These are phyloP conservation scores for Drosophila parthenogenetica DNA, from an alignment of 2,888 invertebrate species.

Conservation along the genomic window DNA sequence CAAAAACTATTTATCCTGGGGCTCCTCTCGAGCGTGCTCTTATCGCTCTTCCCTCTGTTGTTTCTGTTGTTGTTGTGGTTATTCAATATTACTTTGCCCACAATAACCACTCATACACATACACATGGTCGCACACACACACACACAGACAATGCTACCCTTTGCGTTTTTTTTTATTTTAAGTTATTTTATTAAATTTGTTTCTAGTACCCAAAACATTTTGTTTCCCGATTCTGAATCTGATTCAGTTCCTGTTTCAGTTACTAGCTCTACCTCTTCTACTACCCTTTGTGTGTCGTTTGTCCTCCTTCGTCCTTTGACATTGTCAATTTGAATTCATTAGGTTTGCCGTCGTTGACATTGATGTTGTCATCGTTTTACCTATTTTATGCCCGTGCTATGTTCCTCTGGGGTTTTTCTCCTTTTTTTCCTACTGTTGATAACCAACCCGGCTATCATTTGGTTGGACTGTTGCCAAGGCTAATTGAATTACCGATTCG, in stretches of 20 bases:
- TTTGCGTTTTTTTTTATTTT: slow-evolving; percentile 47
- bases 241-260: slow-evolving; percentile 18
- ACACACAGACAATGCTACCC: slow-evolving; percentile 55
- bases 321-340: slow-evolving; percentile 74
- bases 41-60: slow-evolving; percentile 30
- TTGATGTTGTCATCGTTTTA: slow-evolving; percentile 63
- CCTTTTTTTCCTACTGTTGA: slow-evolving; percentile 1
- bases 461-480: slow-evolving; percentile 61
- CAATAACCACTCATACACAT: slow-evolving; percentile 50
- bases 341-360: slow-evolving; percentile 35
- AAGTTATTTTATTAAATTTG: slow-evolving; percentile 74
- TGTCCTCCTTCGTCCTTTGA: slow-evolving; percentile 47
- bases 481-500: slow-evolving; percentile 73
- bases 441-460: slow-evolving; percentile 16
- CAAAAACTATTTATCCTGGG: slow-evolving; percentile 80
- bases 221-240: slow-evolving; percentile 32
- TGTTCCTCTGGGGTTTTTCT: slow-evolving; percentile 7
- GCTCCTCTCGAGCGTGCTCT: slow-evolving; percentile 70
- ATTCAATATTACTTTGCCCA: slow-evolving; percentile 73
- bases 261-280: not conserved
- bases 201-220: slow-evolving; percentile 70
- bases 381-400: slow-evolving; percentile 50
- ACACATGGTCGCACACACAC: slow-evolving; percentile 18
- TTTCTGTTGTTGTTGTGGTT: slow-evolving; percentile 64
- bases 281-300: not conserved